Base-by-base conservation (phyloP, 2,113 vertebrate genomes). In the Cichladusa arquata region DNA sequence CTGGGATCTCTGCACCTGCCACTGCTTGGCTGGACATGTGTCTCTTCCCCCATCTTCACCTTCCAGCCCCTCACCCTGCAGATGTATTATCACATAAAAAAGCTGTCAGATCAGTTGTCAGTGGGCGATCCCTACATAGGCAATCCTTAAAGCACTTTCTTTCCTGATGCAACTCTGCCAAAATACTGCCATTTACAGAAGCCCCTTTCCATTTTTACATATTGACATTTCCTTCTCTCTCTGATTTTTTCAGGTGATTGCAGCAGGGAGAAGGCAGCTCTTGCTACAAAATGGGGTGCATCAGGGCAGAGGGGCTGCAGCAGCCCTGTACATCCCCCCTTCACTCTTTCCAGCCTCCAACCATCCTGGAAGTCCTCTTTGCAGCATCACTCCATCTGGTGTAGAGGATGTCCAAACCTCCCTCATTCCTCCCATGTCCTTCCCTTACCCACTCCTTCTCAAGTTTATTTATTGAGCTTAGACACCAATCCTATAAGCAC, bases 391-490 rank as follows among this genome's bases (percentile, higher is more conserved):
- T 67, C 61, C 62, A 57, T 19, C 9, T 19, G 13, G 11, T 12
- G 8, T 4, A 84, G 26, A 88, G 38, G 20, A 80, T 83, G 20
- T 45, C 51, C 51, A 81, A 60, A 44, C 15, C 51, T 74, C 44
- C 64, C n/a, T 34, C 33, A n/a, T 0, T 80, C 54, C 13, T 69
- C 42, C 12, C 20, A 20, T 29, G 25, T 81, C 82, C 56, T 40
- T 73, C 58, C 18, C 28, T 45, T 22, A 26, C 8, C 33, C 12
- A 56, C 8, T n/a, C 92, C 72, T 54, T 60, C 83, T 81, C 48
- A 53, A 62, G 56, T 84, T 93, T 95, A 92, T 96, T 96, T 88
- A 88, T 62, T 67, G 90, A 77, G 38, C 66, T 93, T 64, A 83
- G 78, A 78, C 74, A 38, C 4, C 11, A 94, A 78, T 88, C 36